Evolutionary conservation across 2,797 vertebrate genomes (phyloP).

Genomic region (Aselliscus stoliczkanus): DNA sequence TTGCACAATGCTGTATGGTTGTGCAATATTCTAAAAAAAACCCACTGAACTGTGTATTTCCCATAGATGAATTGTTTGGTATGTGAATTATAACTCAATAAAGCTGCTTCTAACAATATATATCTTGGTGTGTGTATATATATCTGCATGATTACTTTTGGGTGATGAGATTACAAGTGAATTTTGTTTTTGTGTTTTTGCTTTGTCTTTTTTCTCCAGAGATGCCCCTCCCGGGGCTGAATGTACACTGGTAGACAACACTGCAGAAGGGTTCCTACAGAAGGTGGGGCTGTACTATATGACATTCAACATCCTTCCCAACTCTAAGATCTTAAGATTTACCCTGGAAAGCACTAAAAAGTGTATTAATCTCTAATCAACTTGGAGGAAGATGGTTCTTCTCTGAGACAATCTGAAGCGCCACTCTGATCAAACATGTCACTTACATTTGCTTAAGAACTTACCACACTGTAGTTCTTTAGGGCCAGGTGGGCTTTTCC

Average conservation of each 20-base stretch:
- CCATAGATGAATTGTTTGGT: neutral
- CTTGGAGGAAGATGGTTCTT: neutral
- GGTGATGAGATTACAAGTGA: neutral
- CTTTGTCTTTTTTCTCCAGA: neutral
- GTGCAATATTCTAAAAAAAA: neutral
- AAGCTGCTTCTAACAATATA: neutral
- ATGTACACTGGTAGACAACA: neutral
- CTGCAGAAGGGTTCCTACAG: neutral
- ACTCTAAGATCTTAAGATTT: neutral
- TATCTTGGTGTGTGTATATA: neutral
- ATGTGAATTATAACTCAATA: neutral
- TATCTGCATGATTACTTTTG: neutral
- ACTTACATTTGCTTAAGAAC: neutral
- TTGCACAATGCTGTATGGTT: neutral
- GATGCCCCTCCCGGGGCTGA: neutral
- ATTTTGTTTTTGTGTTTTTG: neutral
- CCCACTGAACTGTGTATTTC: neutral
- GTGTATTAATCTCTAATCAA: neutral
- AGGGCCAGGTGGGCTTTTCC: constrained; percentile 89
- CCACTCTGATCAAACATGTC: neutral
- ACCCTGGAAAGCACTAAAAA: neutral
- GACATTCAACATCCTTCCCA: neutral
- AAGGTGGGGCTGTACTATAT: neutral
- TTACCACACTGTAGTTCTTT: constrained; percentile 85
- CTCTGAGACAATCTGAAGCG: neutral